Evolutionary conservation across 2,797 vertebrate species (phyloP).

Genomic region (Leptoclinus maculatus): DNA sequence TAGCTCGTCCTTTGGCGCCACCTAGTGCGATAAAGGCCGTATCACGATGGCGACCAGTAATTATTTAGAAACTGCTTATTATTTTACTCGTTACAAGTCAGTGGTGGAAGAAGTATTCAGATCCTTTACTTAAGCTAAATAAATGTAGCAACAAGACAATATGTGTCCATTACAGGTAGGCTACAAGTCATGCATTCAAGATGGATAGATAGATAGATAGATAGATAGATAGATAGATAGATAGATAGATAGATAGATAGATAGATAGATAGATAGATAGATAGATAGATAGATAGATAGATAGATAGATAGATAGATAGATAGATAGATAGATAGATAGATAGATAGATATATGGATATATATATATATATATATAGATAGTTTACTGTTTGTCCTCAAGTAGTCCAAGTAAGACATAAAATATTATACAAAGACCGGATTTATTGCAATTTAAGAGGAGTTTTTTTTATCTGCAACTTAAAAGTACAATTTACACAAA

Average conservation of each 20-base stretch:
- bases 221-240: too few species aligned
- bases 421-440: too few species aligned
- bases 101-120: neutral
- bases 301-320: too few species aligned
- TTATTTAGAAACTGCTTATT: neutral
- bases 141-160: neutral
- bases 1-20: slow-evolving; percentile 45
- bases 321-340: too few species aligned
- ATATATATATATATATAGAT: too few species aligned
- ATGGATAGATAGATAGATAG: neutral
- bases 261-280: too few species aligned
- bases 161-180: neutral
- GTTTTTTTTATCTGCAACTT: neutral
- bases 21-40: slow-evolving; percentile 34
- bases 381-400: neutral
- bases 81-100: neutral
- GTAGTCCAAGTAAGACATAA: neutral
- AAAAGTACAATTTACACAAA: neutral
- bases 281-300: neutral
- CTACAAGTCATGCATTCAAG: neutral
- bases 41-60: neutral
- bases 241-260: too few species aligned
- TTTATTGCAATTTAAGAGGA: neutral
- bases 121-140: neutral
- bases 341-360: too few species aligned